These are phyloP conservation scores for Formica selysi DNA, from an alignment of 1,140 invertebrate species.

Conservation along the genomic window DNA sequence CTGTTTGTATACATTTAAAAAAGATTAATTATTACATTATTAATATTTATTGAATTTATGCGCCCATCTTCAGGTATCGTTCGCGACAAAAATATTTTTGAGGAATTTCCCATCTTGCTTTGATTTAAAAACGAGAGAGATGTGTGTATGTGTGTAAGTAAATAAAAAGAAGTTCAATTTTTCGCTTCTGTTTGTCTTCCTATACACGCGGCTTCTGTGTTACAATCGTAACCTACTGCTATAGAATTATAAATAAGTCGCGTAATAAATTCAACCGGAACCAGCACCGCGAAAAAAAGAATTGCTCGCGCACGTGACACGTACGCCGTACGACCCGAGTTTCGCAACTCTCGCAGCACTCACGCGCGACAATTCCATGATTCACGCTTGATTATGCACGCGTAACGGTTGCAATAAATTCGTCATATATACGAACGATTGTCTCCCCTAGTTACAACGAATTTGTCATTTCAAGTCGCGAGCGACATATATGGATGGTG, in stretches of 20 bases:
- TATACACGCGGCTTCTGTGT: no score
- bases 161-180: not conserved
- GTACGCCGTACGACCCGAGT: conserved; percentile 7
- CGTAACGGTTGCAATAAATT: conserved; percentile 68
- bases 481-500: not conserved
- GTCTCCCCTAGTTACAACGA: no score
- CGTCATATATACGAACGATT: conserved; percentile 1
- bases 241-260: conserved; percentile 47
- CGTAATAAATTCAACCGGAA: conserved; percentile 66
- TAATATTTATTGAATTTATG: no score
- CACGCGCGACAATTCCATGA: conserved; percentile 69
- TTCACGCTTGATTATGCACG: conserved; percentile 69
- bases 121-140: not conserved
- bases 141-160: no score
- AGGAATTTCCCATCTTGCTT: not conserved
- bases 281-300: conserved; percentile 35
- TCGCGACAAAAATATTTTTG: not conserved
- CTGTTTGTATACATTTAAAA: no score
- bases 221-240: not conserved
- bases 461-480: no score
- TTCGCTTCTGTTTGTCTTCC: no score
- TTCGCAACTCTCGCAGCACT: conserved; percentile 63
- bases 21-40: no score
- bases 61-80: not conserved
- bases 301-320: conserved; percentile 42